Base-by-base conservation (phyloP, 2,888 invertebrate species). In the Diarsia brunnea region DNA sequence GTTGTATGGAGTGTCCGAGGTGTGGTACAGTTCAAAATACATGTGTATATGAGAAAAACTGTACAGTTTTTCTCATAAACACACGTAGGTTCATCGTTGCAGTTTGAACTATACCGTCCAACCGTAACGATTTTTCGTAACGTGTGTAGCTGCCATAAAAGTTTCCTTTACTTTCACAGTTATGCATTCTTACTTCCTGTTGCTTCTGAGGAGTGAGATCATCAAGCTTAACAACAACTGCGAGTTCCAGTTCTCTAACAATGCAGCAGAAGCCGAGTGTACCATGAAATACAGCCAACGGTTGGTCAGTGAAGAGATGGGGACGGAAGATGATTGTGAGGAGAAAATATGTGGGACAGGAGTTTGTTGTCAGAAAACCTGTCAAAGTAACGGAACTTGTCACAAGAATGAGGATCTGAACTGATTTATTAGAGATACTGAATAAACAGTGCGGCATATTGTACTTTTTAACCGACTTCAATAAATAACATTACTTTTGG, bases 151-250 rank as follows among this genome's bases (percentile, higher is more conserved):
- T n/a, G n/a, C n/a, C n/a, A n/a, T n/a, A n/a, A n/a, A 27, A 43
- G 0, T n/a, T 47, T 14, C 14, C 8, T 53, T 24, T 43, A 2
- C 16, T 43, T 79, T 43, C 53, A 63, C 63, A 77, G 76, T 63
- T 24, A 31, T 43, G 8, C 61, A 87, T 11, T n/a, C 64, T 8
- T 87, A 87, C 58, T 63, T 82, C 11, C 7, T 81, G 0, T 60
- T 87, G 16, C 60, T 87, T 19, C 11, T 86, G n/a, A 75, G 84
- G 16, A 89, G 87, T 66, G 87, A 89, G 66, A 77, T 89, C 5
- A 63, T 77, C 4, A 89, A 89, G 38, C 75, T 89, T 0, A 53
- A 47, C 11, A 73, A 49, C 31, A 72, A 66, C 27, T 72, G 71
- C 45, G 64, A 81, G 49, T 88, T 88, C 72, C 60, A 72, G 51